Conservation (phyloP, 2,797 vertebrate genomes). For the Hypotaenidia philippensis region DNA sequence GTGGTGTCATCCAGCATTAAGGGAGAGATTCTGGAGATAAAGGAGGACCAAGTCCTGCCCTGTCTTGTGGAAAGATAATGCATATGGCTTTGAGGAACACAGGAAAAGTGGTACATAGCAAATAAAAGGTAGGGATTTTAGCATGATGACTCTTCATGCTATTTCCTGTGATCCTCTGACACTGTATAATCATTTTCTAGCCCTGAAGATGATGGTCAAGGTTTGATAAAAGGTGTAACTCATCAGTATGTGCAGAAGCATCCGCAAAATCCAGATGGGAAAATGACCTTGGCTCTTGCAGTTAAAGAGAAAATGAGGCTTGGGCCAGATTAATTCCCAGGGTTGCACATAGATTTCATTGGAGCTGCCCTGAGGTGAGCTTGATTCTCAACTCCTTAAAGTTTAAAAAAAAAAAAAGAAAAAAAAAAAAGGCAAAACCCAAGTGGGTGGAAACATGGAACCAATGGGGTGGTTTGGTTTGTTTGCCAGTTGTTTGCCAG, state of each 20-base stretch:
- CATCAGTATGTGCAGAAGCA: conserved; percentile 48
- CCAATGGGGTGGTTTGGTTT: neutral
- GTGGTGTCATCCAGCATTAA: neutral
- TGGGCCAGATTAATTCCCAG: conserved; percentile 50
- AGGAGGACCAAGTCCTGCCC: neutral
- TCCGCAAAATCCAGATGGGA: conserved; percentile 56
- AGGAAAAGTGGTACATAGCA: neutral
- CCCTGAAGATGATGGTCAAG: conserved; percentile 5
- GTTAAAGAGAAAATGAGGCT: conserved; percentile 58
- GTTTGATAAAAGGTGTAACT: conserved; percentile 42
- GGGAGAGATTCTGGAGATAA: neutral
- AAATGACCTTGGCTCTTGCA: conserved; percentile 52
- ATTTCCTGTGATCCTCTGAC: neutral
- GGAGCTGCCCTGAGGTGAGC: neutral
- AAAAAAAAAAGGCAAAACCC: neutral
- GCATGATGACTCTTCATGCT: neutral
- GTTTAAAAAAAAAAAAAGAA: neutral
- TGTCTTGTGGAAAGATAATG: neutral
- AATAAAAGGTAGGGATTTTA: neutral
- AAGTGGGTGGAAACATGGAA: neutral
- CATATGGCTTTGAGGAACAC: neutral
- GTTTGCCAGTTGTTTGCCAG: neutral
- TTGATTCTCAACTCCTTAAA: neutral
- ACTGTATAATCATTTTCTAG: neutral
- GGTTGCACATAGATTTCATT: conserved; percentile 1